Base-by-base conservation (phyloP, 2,113 vertebrate species). In the Emberiza fucata region DNA sequence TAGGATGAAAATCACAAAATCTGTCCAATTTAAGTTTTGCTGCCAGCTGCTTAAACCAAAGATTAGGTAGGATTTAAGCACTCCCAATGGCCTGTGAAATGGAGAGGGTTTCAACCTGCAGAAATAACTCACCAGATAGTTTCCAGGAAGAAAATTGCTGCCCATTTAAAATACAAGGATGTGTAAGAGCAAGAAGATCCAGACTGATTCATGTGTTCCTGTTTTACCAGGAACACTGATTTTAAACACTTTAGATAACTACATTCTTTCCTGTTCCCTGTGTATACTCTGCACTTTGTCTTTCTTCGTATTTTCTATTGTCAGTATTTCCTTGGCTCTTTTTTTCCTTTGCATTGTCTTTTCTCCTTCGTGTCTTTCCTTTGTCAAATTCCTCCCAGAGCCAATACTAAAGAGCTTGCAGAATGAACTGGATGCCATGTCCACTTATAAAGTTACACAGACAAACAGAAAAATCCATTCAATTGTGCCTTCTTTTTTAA, bases 211-310 rank as follows among this genome's bases (percentile, higher is more conserved):
- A 79, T 88, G 54, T 72, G 71, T 83, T 92, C 68, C 47, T 45
- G 47, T 92, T 94, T 82, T 70, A 93, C 45, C 70, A 66, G 71
- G 85, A 93, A 96, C 68, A 61, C 45, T 80, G 44, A 77, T 83
- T 92, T 86, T 77, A 86, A 97, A 90, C 56, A 88, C 71, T 73
- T 86, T 22, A 83, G 94, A 92, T 81, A 91, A 77, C 42, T 69
- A 73, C 56, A 80, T 88, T 92, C 71, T 90, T 81, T 76, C 48
- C 35, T 73, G 12, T 70, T 86, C 63, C 60, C 71, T 75, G 42
- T 63, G 42, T 60, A 66, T 63, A 77, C 25, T 90, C 85, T 88
- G 71, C 35, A 88, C 45, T 95, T 77, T 57, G 51, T 92, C 92
- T 85, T 81, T 64, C 68, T 84, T 87, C 19, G 54, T 78, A 51